Conservation (phyloP, 2,888 invertebrate genomes). For the Yponomeuta plumbellus region DNA sequence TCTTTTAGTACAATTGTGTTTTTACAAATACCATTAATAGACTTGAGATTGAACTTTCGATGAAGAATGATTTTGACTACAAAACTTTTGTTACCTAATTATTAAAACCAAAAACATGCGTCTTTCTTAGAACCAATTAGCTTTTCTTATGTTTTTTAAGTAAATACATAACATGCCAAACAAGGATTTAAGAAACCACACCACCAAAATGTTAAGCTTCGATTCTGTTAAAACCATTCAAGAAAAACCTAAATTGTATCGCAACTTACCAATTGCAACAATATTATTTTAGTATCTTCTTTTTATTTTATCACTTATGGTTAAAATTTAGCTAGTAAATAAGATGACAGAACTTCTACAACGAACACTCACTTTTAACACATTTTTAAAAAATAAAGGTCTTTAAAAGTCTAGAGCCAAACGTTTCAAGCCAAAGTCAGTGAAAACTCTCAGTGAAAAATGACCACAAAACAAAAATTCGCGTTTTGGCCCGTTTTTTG, state of each 20-base stretch:
- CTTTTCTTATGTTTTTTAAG: conserved; percentile 21
- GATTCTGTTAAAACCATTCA: conserved; percentile 53
- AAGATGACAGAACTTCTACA: conserved; percentile 13
- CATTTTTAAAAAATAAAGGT: conserved; percentile 3
- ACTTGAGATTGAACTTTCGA: no score
- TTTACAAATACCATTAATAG: no score
- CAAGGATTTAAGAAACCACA: conserved; percentile 47
- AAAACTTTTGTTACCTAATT: background rate
- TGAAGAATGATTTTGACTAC: no score
- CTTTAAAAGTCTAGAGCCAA: background rate
- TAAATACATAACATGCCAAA: conserved; percentile 47
- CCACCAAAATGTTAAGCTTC: conserved; percentile 53
- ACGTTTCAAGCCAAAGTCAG: conserved; percentile 13
- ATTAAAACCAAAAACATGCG: conserved; percentile 53
- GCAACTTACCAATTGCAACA: conserved; percentile 55
- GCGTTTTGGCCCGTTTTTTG: conserved; percentile 19
- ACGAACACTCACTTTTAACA: conserved; percentile 9
- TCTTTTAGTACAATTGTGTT: no score
- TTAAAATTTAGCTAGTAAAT: conserved; percentile 29
- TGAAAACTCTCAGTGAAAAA: background rate
- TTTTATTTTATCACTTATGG: conserved; percentile 22
- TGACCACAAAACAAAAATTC: background rate
- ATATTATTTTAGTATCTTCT: conserved; percentile 6
- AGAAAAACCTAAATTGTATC: conserved; percentile 38
- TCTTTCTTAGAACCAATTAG: conserved; percentile 31